Conservation (phyloP, 2,888 invertebrate species). For the Julus scanicus region DNA sequence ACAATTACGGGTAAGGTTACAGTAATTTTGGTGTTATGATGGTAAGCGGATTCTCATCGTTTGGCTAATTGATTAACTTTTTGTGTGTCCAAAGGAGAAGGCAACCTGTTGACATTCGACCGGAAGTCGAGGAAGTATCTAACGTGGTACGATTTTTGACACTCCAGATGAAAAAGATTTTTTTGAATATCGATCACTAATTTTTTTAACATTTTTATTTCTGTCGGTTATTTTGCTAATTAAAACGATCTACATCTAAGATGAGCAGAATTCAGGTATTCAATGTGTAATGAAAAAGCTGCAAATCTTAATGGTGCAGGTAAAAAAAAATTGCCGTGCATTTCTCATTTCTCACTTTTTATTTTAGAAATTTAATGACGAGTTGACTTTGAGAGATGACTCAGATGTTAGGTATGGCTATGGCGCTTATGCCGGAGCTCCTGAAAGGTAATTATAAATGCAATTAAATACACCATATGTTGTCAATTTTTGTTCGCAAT, state of each 20-base stretch:
- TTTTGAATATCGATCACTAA: not conserved
- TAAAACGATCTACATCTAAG: not conserved
- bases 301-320: not conserved
- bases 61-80: not conserved
- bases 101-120: not conserved
- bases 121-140: not conserved
- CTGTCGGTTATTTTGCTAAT: not conserved
- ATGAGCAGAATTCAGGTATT: constrained; percentile 16
- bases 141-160: not conserved
- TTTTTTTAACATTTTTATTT: not conserved
- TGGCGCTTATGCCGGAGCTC: not conserved
- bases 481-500: not conserved
- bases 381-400: not conserved
- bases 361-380: not conserved
- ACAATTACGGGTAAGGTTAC: not conserved
- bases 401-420: not conserved
- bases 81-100: not conserved
- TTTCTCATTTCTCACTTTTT: not conserved
- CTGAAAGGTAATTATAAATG: not conserved
- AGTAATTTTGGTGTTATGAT: not conserved
- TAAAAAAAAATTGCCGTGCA: no score
- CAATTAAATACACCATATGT: not conserved
- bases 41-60: not conserved
- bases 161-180: not conserved
- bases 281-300: not conserved